Evolutionary conservation across 2,113 vertebrate genomes (phyloP), one percentile per base, ranked within the genome.

Genomic region (Rafetus swinhoei): DNA sequence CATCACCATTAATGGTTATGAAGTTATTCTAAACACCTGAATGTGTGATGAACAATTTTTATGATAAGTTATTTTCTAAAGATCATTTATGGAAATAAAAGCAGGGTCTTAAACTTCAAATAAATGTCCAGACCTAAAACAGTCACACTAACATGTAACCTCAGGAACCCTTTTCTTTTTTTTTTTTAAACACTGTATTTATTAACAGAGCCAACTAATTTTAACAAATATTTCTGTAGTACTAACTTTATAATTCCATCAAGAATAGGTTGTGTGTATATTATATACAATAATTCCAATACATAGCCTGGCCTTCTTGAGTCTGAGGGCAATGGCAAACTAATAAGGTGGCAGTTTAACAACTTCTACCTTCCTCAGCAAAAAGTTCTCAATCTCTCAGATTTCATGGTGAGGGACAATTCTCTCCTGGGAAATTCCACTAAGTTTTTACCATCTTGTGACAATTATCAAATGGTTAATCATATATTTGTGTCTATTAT

Each of bases 1-100:
- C 53, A 62, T 3, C 24, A 24, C 12, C 45, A 52, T 12, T 52
- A 82, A 76, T 45, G 45, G 45, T 45, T 45, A 45, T 45, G 45
- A 45, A 45, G 45, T 45, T 45, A 45, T 45, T 45, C 45, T 79
- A 84, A 0, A 0, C 55, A 50, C 39, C 32, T 11, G 5, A 13
- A 76, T 7, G 9, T 56, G 84, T n/a, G 62, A 79, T 50, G 90
- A 88, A 56, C 65, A 53, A 50, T 77, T 81, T 74, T n/a, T 53
- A 16, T 56, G 13, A 56, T 62, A 81, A 1, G 84, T 88, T 72
- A 32, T 90, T 89, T 65, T 95, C 35, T 62, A 90, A 84, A 91
- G 25, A 22, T 85, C 12, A 79, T 76, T 39, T 11, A 32, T 22
- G 21, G 39, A 90, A 81, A 3, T 27, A 25, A 65, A 90, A 86